Evolutionary conservation across 2,888 invertebrate genomes (phyloP).

Genomic region (Bombylius discolor): DNA sequence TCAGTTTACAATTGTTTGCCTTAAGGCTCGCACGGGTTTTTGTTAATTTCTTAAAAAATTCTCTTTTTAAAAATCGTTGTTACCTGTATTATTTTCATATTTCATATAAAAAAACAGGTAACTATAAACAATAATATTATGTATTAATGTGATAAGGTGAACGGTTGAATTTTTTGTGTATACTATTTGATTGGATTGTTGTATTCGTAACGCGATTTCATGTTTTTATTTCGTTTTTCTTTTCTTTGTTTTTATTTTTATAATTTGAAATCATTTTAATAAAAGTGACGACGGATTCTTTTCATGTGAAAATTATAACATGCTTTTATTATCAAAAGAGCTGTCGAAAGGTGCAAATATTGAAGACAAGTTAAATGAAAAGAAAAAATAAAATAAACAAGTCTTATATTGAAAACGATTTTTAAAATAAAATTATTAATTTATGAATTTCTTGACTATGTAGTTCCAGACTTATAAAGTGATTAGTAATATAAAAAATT

Average conservation of each 20-base stretch:
- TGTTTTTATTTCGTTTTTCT: not conserved
- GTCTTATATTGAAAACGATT: no score
- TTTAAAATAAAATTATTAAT: no score
- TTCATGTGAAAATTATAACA: not conserved
- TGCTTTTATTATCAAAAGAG: not conserved
- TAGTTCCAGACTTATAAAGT: no score
- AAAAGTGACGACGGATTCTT: not conserved
- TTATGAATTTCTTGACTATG: no score
- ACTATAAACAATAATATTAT: no score
- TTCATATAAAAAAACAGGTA: no score
- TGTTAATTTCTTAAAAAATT: slow-evolving; percentile 7
- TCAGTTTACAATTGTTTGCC: slow-evolving; percentile 38
- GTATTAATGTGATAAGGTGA: not conserved
- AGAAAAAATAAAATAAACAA: not conserved
- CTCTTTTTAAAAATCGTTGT: not conserved
- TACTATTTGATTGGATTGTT: no score
- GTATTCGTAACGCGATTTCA: no score
- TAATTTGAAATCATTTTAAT: not conserved
- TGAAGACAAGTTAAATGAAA: not conserved
- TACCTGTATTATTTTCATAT: no score
- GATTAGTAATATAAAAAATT: no score
- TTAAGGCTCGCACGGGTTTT: slow-evolving; percentile 30
- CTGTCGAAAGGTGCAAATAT: not conserved
- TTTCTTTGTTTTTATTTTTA: not conserved
- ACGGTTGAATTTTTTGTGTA: not conserved